These are phyloP conservation scores for Danio aesculapii DNA, from an alignment of 2,797 vertebrate species.

Conservation along the genomic window DNA sequence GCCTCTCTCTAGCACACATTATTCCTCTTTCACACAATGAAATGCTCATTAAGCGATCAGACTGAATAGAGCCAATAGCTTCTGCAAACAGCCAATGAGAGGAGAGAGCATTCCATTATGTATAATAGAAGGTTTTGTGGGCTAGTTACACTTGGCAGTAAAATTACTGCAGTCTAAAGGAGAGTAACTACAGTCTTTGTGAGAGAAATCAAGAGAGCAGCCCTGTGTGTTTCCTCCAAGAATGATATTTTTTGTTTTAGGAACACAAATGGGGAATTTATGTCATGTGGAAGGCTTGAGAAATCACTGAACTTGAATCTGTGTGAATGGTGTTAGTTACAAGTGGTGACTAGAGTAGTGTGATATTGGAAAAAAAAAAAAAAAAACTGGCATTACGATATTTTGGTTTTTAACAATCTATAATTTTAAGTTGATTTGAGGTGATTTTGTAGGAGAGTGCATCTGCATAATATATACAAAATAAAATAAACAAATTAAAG, in stretches of 20 bases:
- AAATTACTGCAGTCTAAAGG: constrained; percentile 28
- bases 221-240: neutral
- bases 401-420: no score
- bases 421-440: no score
- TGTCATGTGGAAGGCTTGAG: constrained; percentile 6
- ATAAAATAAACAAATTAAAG: no score
- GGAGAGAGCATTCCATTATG: constrained; percentile 37
- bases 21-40: neutral
- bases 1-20: neutral
- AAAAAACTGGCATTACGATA: no score
- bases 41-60: neutral
- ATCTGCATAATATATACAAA: no score
- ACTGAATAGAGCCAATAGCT: constrained; percentile 13
- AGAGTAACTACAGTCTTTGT: neutral
- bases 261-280: constrained; percentile 9
- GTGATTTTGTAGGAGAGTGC: no score
- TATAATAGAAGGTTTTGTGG: constrained; percentile 35
- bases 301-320: neutral
- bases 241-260: constrained; percentile 13
- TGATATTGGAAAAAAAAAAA: no score
- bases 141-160: constrained; percentile 11
- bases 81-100: constrained; percentile 15
- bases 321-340: neutral
- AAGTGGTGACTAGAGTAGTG: neutral
- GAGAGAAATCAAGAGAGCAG: constrained; percentile 1